phyloP scores from a whole-genome alignment of 2,888 invertebrate species.

The Drosophila greeni region DNA sequence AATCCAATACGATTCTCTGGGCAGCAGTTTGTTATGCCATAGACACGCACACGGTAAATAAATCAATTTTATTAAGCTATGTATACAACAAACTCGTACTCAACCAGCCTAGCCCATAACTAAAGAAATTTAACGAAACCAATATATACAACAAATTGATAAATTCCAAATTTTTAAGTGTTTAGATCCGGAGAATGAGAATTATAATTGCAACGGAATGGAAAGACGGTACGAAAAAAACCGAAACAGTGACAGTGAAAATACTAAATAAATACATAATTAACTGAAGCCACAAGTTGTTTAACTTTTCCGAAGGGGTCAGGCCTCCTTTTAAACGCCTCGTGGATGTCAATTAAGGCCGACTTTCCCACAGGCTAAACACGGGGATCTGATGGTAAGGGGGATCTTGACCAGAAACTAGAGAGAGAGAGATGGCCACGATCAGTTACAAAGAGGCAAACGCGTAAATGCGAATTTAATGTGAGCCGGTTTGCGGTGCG shows the following conservation, averaged over 20 bases:
- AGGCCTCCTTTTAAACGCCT: constrained; percentile 54
- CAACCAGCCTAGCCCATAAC: constrained; percentile 61
- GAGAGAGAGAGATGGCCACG: constrained; percentile 22
- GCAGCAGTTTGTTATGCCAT: constrained; percentile 60
- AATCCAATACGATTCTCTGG: constrained; percentile 48
- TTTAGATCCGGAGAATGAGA: constrained; percentile 34
- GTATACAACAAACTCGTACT: constrained; percentile 42
- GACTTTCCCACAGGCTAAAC: constrained; percentile 65
- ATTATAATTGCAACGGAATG: constrained; percentile 22
- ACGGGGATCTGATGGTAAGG: constrained; percentile 7
- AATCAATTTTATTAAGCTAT: constrained; percentile 43
- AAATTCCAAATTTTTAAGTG: constrained; percentile 45
- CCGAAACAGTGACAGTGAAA: constrained; percentile 19
- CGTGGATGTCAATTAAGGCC: constrained; percentile 62
- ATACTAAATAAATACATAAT: constrained; percentile 61
- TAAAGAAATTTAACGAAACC: constrained; percentile 62
- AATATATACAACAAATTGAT: constrained; percentile 27
- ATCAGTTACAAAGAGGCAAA: constrained; percentile 66
- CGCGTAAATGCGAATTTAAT: constrained; percentile 55
- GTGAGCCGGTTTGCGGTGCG: constrained; percentile 62
- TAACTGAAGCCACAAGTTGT: constrained; percentile 50
- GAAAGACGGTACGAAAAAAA: constrained; percentile 42
- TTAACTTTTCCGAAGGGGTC: constrained; percentile 43
- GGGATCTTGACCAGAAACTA: constrained; percentile 2
- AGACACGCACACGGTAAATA: constrained; percentile 40